Evolutionary conservation across 2,113 vertebrate species (phyloP), one percentile per base, ranked within the genome.

Genomic region (Arvicanthis niloticus): DNA sequence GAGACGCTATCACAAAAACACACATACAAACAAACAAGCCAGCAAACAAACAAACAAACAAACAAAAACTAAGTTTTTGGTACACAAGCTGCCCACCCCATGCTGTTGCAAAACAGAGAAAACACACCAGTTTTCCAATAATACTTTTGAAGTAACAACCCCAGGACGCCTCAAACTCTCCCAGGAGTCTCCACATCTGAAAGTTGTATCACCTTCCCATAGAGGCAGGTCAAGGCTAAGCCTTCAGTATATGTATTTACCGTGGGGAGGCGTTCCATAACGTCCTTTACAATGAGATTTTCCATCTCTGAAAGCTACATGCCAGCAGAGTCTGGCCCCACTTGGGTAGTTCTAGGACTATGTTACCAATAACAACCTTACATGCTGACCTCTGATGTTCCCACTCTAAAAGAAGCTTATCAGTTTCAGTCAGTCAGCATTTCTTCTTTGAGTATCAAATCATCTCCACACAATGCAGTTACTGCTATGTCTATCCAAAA

Each of bases 391-490:
- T 40, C 19, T 0, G 3, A 34, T n/a, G 26, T 9, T 22, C 2
- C 10, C 65, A 3, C 3, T 75, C 29, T 60, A 81, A 21, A 1
- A 40, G n/a, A 73, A 15, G 5, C 2, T 58, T 26, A n/a, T 37
- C 45, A 13, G 29, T 22, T 7, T 37, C 67, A 34, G 37, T n/a
- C 29, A 29, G 11, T 37, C 19, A 37, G 26, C 11, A 42, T 68
- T 77, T 68, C 73, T n/a, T 86, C 88, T 73, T 42, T 45, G 34
- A 88, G 68, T 93, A 22, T 89, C 68, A 93, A 12, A 86, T 73
- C 24, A 48, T 3, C 5, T 92, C n/a, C 68, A 78, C 65, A 78
- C 29, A 37, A 58, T 31, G 48, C 42, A 19, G 85, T 60, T 7
- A 78, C 8, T 3, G 2, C 6, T 34, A 73, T 45, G 34, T 62